These are phyloP conservation scores for Oriolus oriolus DNA, from an alignment of 2,113 vertebrate species.

Conservation along the genomic window DNA sequence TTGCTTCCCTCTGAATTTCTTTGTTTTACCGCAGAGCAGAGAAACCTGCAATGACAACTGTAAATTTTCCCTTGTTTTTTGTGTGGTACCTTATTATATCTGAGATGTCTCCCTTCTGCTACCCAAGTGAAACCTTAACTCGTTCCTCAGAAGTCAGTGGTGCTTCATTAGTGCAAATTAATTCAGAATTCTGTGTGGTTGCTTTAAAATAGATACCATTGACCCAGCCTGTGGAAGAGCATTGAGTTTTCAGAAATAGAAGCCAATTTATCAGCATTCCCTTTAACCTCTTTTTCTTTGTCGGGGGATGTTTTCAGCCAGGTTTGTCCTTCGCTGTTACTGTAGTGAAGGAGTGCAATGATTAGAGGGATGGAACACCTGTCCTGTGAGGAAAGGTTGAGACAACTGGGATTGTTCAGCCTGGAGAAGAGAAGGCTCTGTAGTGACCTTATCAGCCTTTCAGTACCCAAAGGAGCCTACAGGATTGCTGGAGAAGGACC, in stretches of 20 bases:
- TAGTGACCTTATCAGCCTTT: background rate
- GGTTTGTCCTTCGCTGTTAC: background rate
- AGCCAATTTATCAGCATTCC: background rate
- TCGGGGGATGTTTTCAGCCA: background rate
- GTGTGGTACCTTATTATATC: slow-evolving; percentile 12
- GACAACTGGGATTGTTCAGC: background rate
- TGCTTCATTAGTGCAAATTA: background rate
- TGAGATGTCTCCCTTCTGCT: background rate
- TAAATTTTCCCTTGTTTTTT: slow-evolving; percentile 16
- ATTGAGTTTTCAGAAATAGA: background rate
- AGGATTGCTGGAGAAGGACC: background rate
- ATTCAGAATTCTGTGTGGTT: background rate
- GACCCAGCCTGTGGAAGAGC: background rate
- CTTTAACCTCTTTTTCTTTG: background rate
- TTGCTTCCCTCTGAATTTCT: background rate
- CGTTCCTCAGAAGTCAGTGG: background rate
- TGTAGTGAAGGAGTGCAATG: background rate
- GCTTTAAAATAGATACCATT: slow-evolving; percentile 14
- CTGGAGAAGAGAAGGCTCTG: background rate
- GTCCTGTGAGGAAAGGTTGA: background rate
- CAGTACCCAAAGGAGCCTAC: background rate
- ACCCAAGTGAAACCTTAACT: background rate
- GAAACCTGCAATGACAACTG: background rate
- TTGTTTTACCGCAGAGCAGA: background rate
- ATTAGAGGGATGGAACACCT: background rate